A percentile compares a stretch with the other conserved stretches of the same genome.
Evolutionary conservation across 92 coral and sea anemone species (phyloP).

Genomic region (Actinernus sp.): DNA sequence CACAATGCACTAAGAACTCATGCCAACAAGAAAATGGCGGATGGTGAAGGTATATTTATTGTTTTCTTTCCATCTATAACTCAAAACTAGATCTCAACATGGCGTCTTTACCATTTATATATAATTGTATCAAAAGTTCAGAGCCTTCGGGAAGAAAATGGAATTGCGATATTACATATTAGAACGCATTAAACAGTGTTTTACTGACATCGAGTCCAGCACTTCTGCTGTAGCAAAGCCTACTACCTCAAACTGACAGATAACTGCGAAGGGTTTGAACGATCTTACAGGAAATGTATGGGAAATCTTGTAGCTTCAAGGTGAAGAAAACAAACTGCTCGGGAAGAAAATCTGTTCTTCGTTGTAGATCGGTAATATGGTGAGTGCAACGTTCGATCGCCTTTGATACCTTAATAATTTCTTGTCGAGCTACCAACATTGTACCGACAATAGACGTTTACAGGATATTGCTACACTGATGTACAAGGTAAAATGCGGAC

Average conservation of each 20-base stretch:
- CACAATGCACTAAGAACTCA: too few relatives aligned
- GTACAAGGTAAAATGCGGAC: too few relatives aligned
- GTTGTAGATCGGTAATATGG: background rate
- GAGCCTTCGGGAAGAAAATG: conserved; percentile 4
- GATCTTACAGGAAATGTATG: conserved; percentile 7
- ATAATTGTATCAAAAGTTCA: background rate
- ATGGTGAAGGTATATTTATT: too few relatives aligned
- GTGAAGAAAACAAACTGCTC: conserved; percentile 2
- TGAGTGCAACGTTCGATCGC: conserved; percentile 4
- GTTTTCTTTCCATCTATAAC: too few relatives aligned
- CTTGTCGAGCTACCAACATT: conserved; percentile 6
- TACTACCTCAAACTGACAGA: conserved; percentile 9
- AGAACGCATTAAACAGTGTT: background rate
- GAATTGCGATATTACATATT: background rate
- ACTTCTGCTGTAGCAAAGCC: background rate
- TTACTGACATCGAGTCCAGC: conserved; percentile 11
- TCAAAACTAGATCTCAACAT: conserved; percentile 1
- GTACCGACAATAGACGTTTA: too few relatives aligned
- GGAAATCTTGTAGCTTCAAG: background rate
- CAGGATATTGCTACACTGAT: too few relatives aligned
- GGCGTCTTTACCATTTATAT: background rate
- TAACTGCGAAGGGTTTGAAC: conserved; percentile 1
- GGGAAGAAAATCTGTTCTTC: conserved; percentile 3
- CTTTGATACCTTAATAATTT: background rate
- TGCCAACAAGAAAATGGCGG: too few relatives aligned